Evolutionary conservation across 2,113 vertebrate species (phyloP), one percentile per base, ranked within the genome.

Genomic region (Turdus rufiventris): DNA sequence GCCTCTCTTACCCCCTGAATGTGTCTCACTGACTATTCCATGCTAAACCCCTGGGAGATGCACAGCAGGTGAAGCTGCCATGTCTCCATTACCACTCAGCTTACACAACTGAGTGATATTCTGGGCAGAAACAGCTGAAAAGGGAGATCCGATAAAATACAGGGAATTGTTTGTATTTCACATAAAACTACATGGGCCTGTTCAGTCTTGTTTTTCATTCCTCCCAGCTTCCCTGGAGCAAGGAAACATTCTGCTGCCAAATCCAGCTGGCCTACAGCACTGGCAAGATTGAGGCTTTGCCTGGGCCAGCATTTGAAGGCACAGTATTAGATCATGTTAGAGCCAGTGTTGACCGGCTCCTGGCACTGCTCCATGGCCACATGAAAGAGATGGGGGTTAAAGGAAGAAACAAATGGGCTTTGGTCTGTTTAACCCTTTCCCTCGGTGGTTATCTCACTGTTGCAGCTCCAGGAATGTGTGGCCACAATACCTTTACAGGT

Each of bases 231-330:
- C 78, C 90, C 70, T 78, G 81, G 38, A 93, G 91, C 74, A 75
- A 85, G 85, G 82, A 85, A 94, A 53, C 74, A 36, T 57, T 87
- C 85, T 87, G 51, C 74, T 94, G 85, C 81, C 90, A 84, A 42
- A 56, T 43, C 42, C 68, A 42, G 2, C 26, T 83, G 62, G 67
- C 42, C 63, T 82, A 40, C 76, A 93, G 72, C 67, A 45, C 76
- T 91, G 95, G 76, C 53, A 71, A 10, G 50, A 19, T 61, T 36
- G 28, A 10, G 58, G 38, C 67, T 74, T 53, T 78, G 79, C 66
- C n/a, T 62, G 79, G 57, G 70, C 84, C 77, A 31, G 68, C 51
- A 9, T 88, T 56, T 71, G 75, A 42, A 94, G 48, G 62, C 34
- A 26, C 23, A 25, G 14, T 10, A 9, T 87, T 77, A 66, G 73